Evolutionary conservation across 2,888 invertebrate species (phyloP).

Genomic region (Epinotia brunnichana): DNA sequence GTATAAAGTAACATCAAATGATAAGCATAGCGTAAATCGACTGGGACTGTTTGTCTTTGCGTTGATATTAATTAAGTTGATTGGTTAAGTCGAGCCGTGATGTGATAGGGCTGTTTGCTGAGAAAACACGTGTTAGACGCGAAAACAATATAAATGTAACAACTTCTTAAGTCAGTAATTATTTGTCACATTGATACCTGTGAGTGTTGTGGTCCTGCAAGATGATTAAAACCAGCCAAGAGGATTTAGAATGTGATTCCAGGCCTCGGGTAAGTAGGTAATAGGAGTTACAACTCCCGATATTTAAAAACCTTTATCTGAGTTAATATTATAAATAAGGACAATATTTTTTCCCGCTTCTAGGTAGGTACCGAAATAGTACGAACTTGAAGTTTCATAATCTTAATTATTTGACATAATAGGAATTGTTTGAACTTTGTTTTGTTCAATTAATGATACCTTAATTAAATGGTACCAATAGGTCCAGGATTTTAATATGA

Average conservation of each 20-base stretch:
- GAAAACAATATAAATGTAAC: conserved; percentile 45
- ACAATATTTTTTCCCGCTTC: too few species aligned
- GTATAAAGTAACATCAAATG: conserved; percentile 22
- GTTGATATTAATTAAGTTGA: conserved; percentile 41
- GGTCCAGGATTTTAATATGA: too few species aligned
- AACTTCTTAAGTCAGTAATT: conserved; percentile 30
- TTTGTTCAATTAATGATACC: neutral
- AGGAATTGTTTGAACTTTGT: neutral
- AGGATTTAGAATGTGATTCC: conserved; percentile 48
- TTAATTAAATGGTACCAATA: too few species aligned
- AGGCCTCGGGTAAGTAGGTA: conserved; percentile 51
- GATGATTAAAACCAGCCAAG: conserved; percentile 43
- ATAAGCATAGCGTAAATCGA: conserved; percentile 27
- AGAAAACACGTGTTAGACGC: conserved; percentile 47
- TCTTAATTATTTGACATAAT: too few species aligned
- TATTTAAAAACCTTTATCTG: too few species aligned
- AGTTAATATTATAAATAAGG: too few species aligned
- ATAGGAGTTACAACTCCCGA: neutral
- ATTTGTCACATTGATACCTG: conserved; percentile 34
- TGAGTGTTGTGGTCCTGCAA: conserved; percentile 47
- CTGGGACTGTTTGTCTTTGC: conserved; percentile 35
- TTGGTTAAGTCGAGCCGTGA: conserved; percentile 43
- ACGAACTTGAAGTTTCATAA: too few species aligned
- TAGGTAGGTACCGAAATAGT: too few species aligned
- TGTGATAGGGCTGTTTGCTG: conserved; percentile 48